Percentiles rank a stretch among this genome's conserved stretches.
Evolutionary conservation across 2,888 invertebrate species (phyloP).

Genomic region (Stenoptilia bipunctidactyla): DNA sequence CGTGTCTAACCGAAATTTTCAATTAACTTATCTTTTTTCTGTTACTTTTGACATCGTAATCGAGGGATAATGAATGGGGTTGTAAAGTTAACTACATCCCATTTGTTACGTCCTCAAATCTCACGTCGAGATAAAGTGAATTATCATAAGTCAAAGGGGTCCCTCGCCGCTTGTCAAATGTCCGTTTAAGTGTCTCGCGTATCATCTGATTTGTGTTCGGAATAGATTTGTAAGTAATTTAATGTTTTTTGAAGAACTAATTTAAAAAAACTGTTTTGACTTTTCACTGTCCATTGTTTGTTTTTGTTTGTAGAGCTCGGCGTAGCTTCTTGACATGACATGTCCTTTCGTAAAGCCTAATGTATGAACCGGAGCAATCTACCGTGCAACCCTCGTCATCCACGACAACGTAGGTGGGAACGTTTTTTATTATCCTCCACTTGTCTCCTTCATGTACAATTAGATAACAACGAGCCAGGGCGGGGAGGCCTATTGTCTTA

Average conservation of each 20-base stretch:
- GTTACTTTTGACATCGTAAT: too few relatives aligned
- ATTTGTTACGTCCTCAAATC: slow-evolving; percentile 3
- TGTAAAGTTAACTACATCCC: background rate
- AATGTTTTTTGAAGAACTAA: too few relatives aligned
- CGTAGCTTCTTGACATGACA: slow-evolving; percentile 2
- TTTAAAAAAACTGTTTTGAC: too few relatives aligned
- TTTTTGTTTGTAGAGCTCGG: too few relatives aligned
- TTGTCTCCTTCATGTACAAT: slow-evolving; percentile 31
- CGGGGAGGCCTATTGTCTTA: slow-evolving; percentile 26
- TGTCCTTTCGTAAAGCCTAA: slow-evolving; percentile 12
- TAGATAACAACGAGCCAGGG: slow-evolving; percentile 25
- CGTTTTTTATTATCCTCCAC: slow-evolving; percentile 34
- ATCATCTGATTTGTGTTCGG: slow-evolving; percentile 15
- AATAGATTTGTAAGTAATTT: too few relatives aligned
- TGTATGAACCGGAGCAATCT: slow-evolving; percentile 29
- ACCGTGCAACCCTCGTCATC: slow-evolving; percentile 20
- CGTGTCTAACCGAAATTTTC: too few relatives aligned
- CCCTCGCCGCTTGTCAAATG: slow-evolving; percentile 26
- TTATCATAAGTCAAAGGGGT: slow-evolving; percentile 21
- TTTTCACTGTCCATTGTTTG: too few relatives aligned
- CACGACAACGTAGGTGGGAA: slow-evolving; percentile 37
- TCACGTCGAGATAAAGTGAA: slow-evolving; percentile 14
- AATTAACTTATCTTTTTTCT: too few relatives aligned
- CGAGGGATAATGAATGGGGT: too few relatives aligned
- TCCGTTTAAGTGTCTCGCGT: slow-evolving; percentile 20